Evolutionary conservation across 2,113 vertebrate genomes (phyloP).

Genomic region (Ivindomyrus marchei): DNA sequence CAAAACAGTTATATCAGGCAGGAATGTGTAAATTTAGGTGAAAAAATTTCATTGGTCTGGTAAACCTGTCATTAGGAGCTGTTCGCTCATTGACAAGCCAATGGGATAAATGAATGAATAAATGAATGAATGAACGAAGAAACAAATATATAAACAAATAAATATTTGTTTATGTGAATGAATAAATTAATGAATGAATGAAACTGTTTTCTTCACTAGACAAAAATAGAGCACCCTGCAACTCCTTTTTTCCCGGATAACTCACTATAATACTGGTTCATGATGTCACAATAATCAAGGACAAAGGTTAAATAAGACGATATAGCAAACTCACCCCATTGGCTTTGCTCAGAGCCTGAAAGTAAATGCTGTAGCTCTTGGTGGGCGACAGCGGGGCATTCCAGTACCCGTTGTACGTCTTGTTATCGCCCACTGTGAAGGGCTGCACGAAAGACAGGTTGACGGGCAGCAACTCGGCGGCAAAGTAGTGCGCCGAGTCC

Average conservation of each 20-base stretch:
- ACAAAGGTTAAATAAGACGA: background rate
- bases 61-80: background rate
- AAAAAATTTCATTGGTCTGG: background rate
- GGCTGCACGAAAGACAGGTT: constrained; percentile 79
- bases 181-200: background rate
- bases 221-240: background rate
- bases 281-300: background rate
- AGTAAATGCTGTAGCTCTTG: constrained; percentile 98
- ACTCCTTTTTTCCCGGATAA: background rate
- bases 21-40: background rate
- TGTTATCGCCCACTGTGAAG: constrained; percentile 94
- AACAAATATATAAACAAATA: too few relatives aligned
- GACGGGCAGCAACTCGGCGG: constrained; percentile 80
- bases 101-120: background rate
- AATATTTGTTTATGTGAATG: too few relatives aligned
- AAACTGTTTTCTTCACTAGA: background rate
- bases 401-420: constrained; percentile 94
- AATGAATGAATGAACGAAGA: too few relatives aligned
- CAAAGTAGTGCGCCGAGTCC: constrained; percentile 86
- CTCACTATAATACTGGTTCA: background rate
- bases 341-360: constrained; percentile 91
- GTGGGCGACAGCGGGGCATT: constrained; percentile 87
- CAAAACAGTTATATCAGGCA: background rate
- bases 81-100: background rate
- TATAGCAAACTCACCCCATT: constrained; percentile 76